Evolutionary conservation across 2,113 vertebrate species (phyloP).

Genomic region (Oncorhynchus kisutch): DNA sequence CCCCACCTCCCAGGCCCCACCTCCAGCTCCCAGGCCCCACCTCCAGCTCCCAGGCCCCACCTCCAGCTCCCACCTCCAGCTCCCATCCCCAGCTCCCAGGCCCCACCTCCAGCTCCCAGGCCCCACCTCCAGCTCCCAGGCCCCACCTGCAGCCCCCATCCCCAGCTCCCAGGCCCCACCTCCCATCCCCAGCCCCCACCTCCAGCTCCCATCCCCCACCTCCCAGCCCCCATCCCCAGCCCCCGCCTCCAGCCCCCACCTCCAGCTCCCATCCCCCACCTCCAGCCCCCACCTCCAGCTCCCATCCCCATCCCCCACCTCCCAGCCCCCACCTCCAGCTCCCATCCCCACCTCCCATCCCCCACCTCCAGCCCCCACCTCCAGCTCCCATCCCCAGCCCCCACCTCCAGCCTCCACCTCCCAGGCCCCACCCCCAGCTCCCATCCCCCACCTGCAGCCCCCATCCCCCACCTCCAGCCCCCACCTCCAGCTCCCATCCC

Average conservation of each 20-base stretch:
- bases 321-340: not conserved
- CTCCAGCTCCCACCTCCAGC: not conserved
- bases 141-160: not conserved
- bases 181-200: too few relatives aligned
- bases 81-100: too few relatives aligned
- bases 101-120: too few relatives aligned
- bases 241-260: not conserved
- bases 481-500: not conserved
- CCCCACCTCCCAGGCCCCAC: not conserved
- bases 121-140: too few relatives aligned
- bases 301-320: too few relatives aligned
- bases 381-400: not conserved
- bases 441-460: not conserved
- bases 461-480: not conserved
- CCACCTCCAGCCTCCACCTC: not conserved
- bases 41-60: not conserved
- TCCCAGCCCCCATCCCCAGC: not conserved
- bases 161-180: too few relatives aligned
- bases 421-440: not conserved
- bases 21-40: not conserved
- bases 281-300: not conserved
- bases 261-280: not conserved
- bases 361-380: not conserved
- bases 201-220: not conserved
- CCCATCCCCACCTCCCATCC: not conserved